Conservation (phyloP, 2,888 invertebrate genomes). For the Odontocolon sp. region DNA sequence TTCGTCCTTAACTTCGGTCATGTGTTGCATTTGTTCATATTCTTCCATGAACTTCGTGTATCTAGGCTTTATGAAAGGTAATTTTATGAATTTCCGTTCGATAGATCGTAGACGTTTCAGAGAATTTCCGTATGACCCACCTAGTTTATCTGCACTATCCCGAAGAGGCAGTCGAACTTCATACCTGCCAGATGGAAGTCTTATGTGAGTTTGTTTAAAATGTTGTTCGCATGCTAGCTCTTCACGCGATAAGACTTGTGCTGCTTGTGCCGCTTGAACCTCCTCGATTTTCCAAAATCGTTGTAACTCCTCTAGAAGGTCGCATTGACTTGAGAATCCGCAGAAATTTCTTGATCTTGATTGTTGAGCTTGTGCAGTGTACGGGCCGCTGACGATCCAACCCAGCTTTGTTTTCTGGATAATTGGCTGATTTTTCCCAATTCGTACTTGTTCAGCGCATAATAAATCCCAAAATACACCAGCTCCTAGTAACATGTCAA, state of each 20-base stretch:
- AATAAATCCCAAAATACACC: slow-evolving; percentile 43
- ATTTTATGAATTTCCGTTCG: background rate
- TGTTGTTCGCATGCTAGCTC: slow-evolving; percentile 45
- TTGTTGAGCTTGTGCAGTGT: background rate
- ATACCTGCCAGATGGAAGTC: slow-evolving; percentile 30
- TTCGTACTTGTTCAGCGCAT: slow-evolving; percentile 25
- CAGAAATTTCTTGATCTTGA: slow-evolving; percentile 1
- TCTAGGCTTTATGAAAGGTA: background rate
- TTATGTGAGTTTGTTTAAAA: slow-evolving; percentile 19
- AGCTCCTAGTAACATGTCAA: slow-evolving; percentile 32
- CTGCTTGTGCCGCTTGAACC: background rate
- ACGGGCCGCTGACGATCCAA: background rate
- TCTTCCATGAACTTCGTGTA: background rate
- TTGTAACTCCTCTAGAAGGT: background rate
- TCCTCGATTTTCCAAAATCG: background rate
- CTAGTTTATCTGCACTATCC: background rate
- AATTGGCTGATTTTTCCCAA: slow-evolving; percentile 18
- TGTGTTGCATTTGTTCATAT: background rate
- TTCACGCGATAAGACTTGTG: slow-evolving; percentile 14
- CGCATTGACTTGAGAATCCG: background rate
- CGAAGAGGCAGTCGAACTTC: slow-evolving; percentile 11
- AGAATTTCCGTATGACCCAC: background rate
- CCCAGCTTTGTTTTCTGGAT: slow-evolving; percentile 45
- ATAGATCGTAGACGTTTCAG: background rate
- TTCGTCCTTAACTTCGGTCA: background rate